Conservation (phyloP, 2,113 vertebrate species). For the Bambusicola thoracicus region DNA sequence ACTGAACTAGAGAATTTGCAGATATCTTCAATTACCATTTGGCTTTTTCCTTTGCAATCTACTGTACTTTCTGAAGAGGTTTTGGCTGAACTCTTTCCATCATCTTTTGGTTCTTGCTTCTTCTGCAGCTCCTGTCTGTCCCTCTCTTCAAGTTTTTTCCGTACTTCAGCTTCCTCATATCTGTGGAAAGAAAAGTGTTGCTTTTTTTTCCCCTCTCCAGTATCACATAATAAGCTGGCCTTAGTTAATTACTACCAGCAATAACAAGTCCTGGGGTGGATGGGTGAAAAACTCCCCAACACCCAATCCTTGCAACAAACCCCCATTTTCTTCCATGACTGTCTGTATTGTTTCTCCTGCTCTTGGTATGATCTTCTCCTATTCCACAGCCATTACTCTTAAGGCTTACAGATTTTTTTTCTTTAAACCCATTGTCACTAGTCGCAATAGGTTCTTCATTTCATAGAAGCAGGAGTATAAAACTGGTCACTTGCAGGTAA, state of each 20-base stretch:
- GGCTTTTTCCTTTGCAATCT: slow-evolving; percentile 82
- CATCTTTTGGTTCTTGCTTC: slow-evolving; percentile 80
- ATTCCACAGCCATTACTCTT: background rate
- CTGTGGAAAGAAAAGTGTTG: slow-evolving; percentile 61
- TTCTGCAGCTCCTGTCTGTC: slow-evolving; percentile 89
- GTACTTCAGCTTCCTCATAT: slow-evolving; percentile 96
- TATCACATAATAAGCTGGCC: background rate
- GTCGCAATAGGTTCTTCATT: background rate
- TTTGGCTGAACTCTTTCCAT: slow-evolving; percentile 74
- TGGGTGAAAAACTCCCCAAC: background rate
- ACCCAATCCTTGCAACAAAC: background rate
- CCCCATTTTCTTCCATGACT: background rate
- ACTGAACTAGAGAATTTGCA: background rate
- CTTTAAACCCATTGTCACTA: background rate
- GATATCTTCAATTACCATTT: slow-evolving; percentile 70
- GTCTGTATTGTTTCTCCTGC: background rate
- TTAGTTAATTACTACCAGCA: background rate
- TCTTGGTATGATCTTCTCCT: background rate
- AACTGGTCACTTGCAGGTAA: background rate
- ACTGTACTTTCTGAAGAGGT: slow-evolving; percentile 74
- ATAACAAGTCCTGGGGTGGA: background rate
- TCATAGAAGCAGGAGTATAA: background rate
- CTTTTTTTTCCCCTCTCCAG: background rate
- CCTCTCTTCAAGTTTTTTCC: slow-evolving; percentile 94
- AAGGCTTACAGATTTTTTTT: background rate